Base-by-base conservation (phyloP, 2,797 vertebrate genomes). In the Monodelphis domestica region DNA sequence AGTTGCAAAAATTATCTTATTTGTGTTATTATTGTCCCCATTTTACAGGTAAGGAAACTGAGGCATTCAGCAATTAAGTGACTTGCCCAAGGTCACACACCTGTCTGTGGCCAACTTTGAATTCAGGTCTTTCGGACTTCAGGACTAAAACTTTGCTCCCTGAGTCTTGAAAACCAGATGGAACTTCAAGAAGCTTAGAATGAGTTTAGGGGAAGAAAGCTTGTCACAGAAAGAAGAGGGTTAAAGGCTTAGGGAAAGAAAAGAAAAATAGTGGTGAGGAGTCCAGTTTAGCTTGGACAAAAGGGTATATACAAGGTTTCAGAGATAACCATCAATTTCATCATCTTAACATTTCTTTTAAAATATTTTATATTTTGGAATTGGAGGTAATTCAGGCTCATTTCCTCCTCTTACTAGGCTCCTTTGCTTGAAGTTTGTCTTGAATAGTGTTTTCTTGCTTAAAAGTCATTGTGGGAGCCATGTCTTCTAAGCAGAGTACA, bases 401-500 rank as follows among this genome's bases (percentile, higher is more conserved):
- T 33, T 87, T 91, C 70, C 24, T 94, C 50, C 88, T 93, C 50
- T 30, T 52, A 54, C 59, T 94, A 63, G 84, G 70, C 52, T 89
- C 30, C 57, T 55, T 70, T 95, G 51, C 9, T 14, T 84, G 53
- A 51, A 45, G 17, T 94, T 93, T 95, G 90, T 89, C 38, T 94
- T 88, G 89, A 93, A 89, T 70, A 33, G 45, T 53, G 28, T 26
- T 57, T 93, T 92, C 59, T 91, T 88, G 88, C 38, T 53, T 89
- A 53, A 54, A 91, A 92, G 59, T 89, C 1, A 89, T 89, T 54
- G 30, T 12, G 12, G 38, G 3, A 9, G 5, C 33, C 59, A 14
- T 17, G 12, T 52, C 51, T 92, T 17, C 17, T 87, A 54, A 55
- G 4, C 17, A 24, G 70, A 87, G 52, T 0, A 2, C 30, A 2